phyloP scores from a whole-genome alignment of 2,113 vertebrate species.

The Archilochus colubris region DNA sequence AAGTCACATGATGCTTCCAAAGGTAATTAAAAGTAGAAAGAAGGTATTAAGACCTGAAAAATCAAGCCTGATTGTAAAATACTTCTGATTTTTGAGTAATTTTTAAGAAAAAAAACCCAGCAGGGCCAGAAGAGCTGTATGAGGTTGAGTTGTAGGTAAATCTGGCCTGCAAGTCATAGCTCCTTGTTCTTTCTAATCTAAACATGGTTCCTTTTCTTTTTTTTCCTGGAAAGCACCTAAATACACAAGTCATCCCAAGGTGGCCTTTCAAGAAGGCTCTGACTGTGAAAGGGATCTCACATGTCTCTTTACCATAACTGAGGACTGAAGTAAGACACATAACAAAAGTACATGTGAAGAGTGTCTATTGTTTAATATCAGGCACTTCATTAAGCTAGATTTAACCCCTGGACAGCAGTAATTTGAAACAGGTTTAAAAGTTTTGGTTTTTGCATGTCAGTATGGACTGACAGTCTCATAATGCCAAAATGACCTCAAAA shows the following conservation, averaged over 20 bases:
- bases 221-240: not conserved
- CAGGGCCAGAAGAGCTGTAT: not conserved
- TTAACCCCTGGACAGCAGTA: not conserved
- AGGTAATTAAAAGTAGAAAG: not conserved
- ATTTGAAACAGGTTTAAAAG: not conserved
- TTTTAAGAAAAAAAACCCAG: not conserved
- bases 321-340: not conserved
- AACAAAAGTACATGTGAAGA: not conserved
- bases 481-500: not conserved
- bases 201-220: not conserved
- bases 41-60: not conserved
- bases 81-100: not conserved
- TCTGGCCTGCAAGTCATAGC: not conserved
- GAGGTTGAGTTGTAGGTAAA: not conserved
- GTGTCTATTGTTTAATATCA: not conserved
- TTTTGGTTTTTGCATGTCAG: not conserved
- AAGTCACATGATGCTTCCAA: not conserved
- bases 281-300: not conserved
- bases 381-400: not conserved
- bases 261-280: not conserved
- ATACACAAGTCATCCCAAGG: not conserved
- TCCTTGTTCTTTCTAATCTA: not conserved
- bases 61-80: not conserved
- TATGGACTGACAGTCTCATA: not conserved
- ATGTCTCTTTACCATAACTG: not conserved